Conservation (phyloP, 2,888 invertebrate species). For the Bhutanitis thaidina region DNA sequence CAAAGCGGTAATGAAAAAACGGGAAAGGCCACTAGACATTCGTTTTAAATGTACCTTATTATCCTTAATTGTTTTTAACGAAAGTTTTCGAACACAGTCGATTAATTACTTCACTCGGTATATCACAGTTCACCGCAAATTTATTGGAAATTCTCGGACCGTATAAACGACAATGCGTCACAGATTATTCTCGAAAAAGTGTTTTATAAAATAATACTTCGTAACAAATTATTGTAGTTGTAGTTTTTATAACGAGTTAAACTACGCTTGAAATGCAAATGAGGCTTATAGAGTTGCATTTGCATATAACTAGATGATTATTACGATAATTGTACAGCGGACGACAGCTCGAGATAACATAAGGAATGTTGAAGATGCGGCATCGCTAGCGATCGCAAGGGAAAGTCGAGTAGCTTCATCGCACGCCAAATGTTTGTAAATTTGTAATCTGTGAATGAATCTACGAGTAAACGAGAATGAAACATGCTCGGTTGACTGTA, state of each 20-base stretch:
- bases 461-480: conserved; percentile 22
- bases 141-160: too few relatives aligned
- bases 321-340: neutral
- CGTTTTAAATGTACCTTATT: too few relatives aligned
- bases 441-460: conserved; percentile 21
- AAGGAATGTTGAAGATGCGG: conserved; percentile 19
- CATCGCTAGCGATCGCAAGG: conserved; percentile 23
- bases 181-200: too few relatives aligned
- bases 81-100: too few relatives aligned
- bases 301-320: neutral
- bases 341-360: conserved; percentile 4
- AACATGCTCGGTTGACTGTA: neutral
- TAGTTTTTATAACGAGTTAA: neutral
- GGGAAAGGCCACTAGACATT: too few relatives aligned
- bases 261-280: conserved; percentile 25
- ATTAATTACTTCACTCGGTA: too few relatives aligned
- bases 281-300: conserved; percentile 14
- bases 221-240: too few relatives aligned
- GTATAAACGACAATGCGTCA: too few relatives aligned
- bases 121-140: too few relatives aligned
- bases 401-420: conserved; percentile 27
- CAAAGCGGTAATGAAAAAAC: too few relatives aligned
- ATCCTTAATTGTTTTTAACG: too few relatives aligned
- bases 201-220: too few relatives aligned
- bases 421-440: conserved; percentile 26